Conservation (phyloP, 2,888 invertebrate genomes). For the Spilarctia lutea region DNA sequence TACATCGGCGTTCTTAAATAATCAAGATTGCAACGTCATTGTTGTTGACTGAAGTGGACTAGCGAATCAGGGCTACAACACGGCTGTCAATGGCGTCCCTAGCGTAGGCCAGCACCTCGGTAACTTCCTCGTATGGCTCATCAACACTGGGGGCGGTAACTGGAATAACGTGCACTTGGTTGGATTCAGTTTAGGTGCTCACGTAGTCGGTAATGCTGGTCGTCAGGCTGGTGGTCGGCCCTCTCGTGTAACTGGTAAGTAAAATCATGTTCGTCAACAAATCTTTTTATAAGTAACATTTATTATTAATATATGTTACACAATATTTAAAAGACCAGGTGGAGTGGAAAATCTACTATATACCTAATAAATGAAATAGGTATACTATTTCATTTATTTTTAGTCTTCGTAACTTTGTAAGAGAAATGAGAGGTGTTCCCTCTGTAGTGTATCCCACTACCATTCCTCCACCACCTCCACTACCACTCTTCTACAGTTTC, state of each 20-base stretch:
- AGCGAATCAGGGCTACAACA: constrained; percentile 58
- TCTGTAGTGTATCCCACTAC: no score
- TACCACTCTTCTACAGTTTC: no score
- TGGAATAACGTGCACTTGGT: constrained; percentile 74
- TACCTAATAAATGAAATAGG: no score
- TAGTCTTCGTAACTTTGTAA: no score
- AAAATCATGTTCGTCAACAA: background rate
- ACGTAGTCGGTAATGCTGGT: constrained; percentile 73
- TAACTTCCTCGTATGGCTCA: constrained; percentile 70
- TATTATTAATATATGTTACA: background rate
- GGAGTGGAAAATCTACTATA: no score
- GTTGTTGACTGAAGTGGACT: constrained; percentile 70
- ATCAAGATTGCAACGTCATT: constrained; percentile 67
- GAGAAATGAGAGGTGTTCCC: no score
- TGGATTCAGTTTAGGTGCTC: constrained; percentile 79
- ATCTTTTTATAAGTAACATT: no score
- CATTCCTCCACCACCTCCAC: no score
- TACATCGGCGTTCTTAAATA: constrained; percentile 66
- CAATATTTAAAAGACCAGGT: no score
- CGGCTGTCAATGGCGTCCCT: constrained; percentile 62
- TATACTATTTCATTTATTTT: no score
- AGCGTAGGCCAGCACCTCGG: constrained; percentile 67
- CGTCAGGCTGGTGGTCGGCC: constrained; percentile 59
- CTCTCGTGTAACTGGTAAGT: constrained; percentile 69
- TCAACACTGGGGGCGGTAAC: constrained; percentile 67